These are phyloP conservation scores for Pristionchus exspectatus DNA, from an alignment of 2,888 invertebrate genomes.

Conservation along the genomic window DNA sequence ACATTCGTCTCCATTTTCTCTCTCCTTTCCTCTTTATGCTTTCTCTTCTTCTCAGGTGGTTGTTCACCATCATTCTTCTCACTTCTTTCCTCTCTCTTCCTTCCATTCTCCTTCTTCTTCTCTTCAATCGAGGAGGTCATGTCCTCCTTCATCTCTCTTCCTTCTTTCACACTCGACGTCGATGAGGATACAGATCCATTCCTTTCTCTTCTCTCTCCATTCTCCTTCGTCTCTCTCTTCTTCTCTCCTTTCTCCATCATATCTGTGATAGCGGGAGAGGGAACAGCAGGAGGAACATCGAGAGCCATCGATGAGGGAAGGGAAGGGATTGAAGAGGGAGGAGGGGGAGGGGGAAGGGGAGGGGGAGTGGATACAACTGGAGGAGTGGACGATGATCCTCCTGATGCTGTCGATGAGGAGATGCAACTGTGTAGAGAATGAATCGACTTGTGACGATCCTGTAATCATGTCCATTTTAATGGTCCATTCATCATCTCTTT, in stretches of 20 bases:
- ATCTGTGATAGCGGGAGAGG: neutral
- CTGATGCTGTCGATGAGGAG: neutral
- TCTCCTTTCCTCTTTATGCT: constrained; percentile 2
- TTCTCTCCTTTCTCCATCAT: neutral
- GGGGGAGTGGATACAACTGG: neutral
- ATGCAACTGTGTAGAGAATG: neutral
- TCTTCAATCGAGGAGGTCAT: neutral
- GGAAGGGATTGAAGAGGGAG: neutral
- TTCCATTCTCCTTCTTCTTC: constrained; percentile 45
- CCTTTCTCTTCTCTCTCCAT: constrained; percentile 4
- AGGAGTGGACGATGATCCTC: neutral
- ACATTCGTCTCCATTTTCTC: neutral
- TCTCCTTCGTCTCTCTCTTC: neutral
- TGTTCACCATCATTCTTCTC: neutral
- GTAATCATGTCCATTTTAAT: neutral
- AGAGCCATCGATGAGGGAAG: neutral
- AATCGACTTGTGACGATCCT: constrained; percentile 24
- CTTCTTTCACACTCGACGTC: neutral
- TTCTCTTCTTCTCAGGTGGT: constrained; percentile 35
- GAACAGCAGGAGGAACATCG: neutral
- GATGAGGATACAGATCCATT: neutral
- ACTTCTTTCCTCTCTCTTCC: constrained; percentile 18
- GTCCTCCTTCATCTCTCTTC: constrained; percentile 27
- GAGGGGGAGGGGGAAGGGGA: neutral
- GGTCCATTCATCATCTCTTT: neutral